phyloP scores from a whole-genome alignment of 2,888 invertebrate genomes.

The Mesochorus sp. region DNA sequence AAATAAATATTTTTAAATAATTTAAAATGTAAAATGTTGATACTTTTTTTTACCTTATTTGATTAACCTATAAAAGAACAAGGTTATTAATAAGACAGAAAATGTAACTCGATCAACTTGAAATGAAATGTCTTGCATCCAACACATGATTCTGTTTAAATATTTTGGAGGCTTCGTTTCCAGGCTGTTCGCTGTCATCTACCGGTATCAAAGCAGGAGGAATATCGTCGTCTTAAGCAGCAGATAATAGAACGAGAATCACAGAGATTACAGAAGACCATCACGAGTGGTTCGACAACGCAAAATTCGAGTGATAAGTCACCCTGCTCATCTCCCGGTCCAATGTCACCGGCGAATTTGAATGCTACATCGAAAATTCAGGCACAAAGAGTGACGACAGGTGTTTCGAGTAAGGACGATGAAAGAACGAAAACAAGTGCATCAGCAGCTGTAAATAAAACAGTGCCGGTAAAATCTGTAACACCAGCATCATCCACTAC shows the following conservation, averaged over 20 bases:
- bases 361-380: slow-evolving; percentile 13
- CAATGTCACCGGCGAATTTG: slow-evolving; percentile 61
- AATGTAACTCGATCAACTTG: background rate
- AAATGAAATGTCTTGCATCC: too few species aligned
- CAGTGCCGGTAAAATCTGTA: background rate
- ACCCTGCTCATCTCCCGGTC: slow-evolving; percentile 58
- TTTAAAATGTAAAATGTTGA: too few species aligned
- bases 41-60: too few species aligned
- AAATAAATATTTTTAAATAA: too few species aligned
- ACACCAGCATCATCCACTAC: slow-evolving; percentile 1
- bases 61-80: too few species aligned
- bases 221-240: slow-evolving; percentile 80
- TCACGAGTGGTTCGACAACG: slow-evolving; percentile 53
- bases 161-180: slow-evolving; percentile 61
- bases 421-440: background rate
- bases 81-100: background rate
- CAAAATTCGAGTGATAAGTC: slow-evolving; percentile 37
- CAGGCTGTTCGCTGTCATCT: slow-evolving; percentile 81
- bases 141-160: background rate
- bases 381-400: background rate
- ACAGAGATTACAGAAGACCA: slow-evolving; percentile 67
- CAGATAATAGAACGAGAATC: slow-evolving; percentile 78
- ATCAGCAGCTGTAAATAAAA: slow-evolving; percentile 21
- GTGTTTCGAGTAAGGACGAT: slow-evolving; percentile 19
- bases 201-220: slow-evolving; percentile 80